Conservation (phyloP, 2,113 vertebrate genomes). For the Aphelocoma coerulescens region DNA sequence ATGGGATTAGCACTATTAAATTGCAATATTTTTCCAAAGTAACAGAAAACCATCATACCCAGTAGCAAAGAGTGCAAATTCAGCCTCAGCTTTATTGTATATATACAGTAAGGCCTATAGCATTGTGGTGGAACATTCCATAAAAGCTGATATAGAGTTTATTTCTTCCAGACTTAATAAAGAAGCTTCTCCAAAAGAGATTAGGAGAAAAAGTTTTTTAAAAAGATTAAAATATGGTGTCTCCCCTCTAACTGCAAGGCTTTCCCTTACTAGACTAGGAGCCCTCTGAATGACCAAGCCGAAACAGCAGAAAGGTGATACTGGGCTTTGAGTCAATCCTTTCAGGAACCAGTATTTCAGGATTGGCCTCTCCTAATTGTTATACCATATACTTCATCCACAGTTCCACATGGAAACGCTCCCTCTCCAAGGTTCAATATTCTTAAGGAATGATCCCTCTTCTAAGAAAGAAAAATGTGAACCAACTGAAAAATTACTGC, state of each 20-base stretch:
- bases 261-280: background rate
- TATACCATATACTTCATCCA: background rate
- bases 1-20: background rate
- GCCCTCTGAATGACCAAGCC: background rate
- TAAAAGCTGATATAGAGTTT: background rate
- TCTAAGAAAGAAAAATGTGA: background rate
- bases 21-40: background rate
- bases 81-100: background rate
- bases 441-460: background rate
- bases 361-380: background rate
- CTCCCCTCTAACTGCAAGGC: background rate
- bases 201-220: background rate
- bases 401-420: background rate
- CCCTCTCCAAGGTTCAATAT: background rate
- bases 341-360: background rate
- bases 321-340: accelerated
- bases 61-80: background rate
- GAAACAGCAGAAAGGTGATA: background rate
- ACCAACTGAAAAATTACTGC: background rate
- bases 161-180: background rate
- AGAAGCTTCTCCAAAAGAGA: background rate
- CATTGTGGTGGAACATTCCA: background rate
- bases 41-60: background rate
- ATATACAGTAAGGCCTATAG: background rate
- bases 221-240: background rate